Evolutionary conservation across 2,797 vertebrate species (phyloP).

Genomic region (Xiphophorus birchmanni): DNA sequence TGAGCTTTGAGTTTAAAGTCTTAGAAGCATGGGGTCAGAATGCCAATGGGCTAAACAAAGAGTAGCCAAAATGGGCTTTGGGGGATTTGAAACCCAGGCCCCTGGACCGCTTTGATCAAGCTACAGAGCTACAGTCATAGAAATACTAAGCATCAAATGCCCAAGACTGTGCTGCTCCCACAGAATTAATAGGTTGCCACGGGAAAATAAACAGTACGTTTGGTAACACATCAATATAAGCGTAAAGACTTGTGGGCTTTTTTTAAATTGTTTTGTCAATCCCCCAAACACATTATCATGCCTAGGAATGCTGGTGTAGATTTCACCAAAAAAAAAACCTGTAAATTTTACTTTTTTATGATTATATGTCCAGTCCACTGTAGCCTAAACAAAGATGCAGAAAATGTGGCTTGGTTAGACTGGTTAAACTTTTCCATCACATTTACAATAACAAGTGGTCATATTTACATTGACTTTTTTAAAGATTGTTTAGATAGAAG

Average conservation of each 20-base stretch:
- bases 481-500: neutral
- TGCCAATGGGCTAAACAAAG: constrained; percentile 87
- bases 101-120: constrained; percentile 83
- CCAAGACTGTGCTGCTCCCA: constrained; percentile 53
- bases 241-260: too few species aligned
- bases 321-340: neutral
- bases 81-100: constrained; percentile 82
- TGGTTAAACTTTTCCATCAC: neutral
- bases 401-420: neutral
- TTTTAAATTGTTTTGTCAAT: constrained; percentile 9
- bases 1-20: constrained; percentile 86
- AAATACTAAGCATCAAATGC: constrained; percentile 78
- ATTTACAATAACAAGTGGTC: neutral
- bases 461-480: neutral
- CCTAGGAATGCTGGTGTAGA: neutral
- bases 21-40: constrained; percentile 84
- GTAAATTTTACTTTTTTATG: neutral
- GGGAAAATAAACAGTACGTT: constrained; percentile 36
- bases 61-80: constrained; percentile 84
- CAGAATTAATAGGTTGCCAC: constrained; percentile 49
- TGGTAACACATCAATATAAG: constrained; percentile 25
- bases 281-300: neutral
- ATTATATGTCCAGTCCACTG: neutral
- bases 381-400: neutral
- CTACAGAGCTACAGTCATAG: constrained; percentile 71